phyloP scores from a whole-genome alignment of 2,113 vertebrate species.

The Genyomyrus donnyi region DNA sequence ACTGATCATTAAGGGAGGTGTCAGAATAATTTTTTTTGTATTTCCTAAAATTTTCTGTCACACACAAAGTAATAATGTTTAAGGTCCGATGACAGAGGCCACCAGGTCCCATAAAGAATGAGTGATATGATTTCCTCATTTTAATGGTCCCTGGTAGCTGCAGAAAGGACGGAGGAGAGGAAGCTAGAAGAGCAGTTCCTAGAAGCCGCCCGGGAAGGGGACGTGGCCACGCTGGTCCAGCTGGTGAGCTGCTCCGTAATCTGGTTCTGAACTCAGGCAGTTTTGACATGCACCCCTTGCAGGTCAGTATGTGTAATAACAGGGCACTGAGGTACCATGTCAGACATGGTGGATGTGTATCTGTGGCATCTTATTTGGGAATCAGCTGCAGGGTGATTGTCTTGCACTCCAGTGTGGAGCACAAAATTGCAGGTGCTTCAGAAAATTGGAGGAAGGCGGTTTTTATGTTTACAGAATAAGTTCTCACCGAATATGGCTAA shows the following conservation, averaged over 20 bases:
- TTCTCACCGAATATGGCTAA: not conserved
- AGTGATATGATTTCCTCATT: not conserved
- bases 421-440: not conserved
- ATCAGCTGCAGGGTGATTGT: not conserved
- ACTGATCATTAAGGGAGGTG: not conserved
- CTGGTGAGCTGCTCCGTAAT: conserved; percentile 62
- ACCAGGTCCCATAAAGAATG: not conserved
- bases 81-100: not conserved
- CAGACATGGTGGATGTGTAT: not conserved
- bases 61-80: not conserved
- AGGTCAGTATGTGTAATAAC: not conserved
- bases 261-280: not conserved
- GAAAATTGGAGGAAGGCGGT: not conserved
- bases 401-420: not conserved
- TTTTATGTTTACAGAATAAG: not conserved
- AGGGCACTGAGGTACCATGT: not conserved
- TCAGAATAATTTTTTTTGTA: not conserved
- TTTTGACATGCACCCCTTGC: not conserved
- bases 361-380: not conserved
- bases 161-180: conserved; percentile 86
- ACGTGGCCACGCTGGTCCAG: conserved; percentile 61
- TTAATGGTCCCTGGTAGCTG: conserved; percentile 57
- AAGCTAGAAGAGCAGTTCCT: conserved; percentile 83
- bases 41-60: not conserved
- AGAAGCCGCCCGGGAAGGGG: conserved; percentile 81